A percentile compares a stretch with the other conserved stretches of the same genome.
phyloP scores from a whole-genome alignment of 2,888 invertebrate species.

The Acheta domesticus region DNA sequence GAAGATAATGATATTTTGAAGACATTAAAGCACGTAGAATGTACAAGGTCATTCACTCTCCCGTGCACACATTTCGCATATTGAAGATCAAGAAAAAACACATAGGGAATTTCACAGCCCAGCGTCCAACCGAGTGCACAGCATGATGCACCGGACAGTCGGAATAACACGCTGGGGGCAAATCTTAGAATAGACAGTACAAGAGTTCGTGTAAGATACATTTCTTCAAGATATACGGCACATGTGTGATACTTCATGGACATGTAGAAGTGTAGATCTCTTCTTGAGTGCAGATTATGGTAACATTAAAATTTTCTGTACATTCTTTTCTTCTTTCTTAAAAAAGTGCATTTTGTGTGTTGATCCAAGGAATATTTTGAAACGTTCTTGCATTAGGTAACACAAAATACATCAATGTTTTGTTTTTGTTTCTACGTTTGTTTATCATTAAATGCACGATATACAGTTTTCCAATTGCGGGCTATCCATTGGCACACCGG shows the following conservation, averaged over 20 bases:
- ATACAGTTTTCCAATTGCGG: neutral
- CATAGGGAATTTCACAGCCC: neutral
- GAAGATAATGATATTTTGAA: conserved; percentile 12
- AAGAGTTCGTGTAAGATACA: conserved; percentile 18
- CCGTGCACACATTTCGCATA: conserved; percentile 1
- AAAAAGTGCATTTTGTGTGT: conserved; percentile 1
- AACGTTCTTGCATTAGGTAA: neutral
- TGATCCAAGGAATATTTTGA: neutral
- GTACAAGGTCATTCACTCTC: conserved; percentile 12
- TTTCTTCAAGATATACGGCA: conserved; percentile 21
- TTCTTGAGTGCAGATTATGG: conserved; percentile 26
- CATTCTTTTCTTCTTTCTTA: conserved; percentile 5
- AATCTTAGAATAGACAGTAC: neutral
- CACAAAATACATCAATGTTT: conserved; percentile 2
- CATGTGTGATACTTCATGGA: neutral
- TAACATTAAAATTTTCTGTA: conserved; percentile 26
- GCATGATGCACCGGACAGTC: neutral
- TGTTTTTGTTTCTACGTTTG: neutral
- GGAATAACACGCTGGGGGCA: neutral
- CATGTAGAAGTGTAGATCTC: conserved; percentile 1
- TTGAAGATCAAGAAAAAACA: neutral
- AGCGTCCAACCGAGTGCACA: neutral
- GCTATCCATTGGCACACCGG: conserved; percentile 18
- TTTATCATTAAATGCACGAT: neutral
- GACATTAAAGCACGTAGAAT: neutral